Evolutionary conservation across 2,888 invertebrate species (phyloP).

Genomic region (Rhagophthalmus giganteus): DNA sequence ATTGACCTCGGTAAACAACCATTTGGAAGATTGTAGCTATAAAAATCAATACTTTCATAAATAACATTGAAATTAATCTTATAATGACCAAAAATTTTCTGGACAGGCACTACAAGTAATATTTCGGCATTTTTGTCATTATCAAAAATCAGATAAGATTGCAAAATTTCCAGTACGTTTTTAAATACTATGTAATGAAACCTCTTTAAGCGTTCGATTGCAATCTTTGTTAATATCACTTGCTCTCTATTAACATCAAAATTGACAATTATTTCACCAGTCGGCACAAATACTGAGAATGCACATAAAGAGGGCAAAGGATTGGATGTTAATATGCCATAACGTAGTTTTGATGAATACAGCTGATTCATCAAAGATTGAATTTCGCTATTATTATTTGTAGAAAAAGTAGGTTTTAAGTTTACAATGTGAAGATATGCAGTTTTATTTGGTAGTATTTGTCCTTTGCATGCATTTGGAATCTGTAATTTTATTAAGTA

Average conservation of each 20-base stretch:
- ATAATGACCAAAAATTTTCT: conserved; percentile 38
- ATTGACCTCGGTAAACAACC: too few relatives aligned
- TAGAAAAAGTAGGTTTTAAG: conserved; percentile 59
- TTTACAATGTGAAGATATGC: conserved; percentile 63
- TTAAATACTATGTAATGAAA: conserved; percentile 79
- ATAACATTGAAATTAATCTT: conserved; percentile 68
- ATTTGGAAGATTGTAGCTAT: too few relatives aligned
- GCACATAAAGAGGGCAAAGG: conserved; percentile 63
- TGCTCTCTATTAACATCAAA: conserved; percentile 59
- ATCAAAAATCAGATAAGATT: conserved; percentile 62
- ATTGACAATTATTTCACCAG: conserved; percentile 62
- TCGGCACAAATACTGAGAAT: conserved; percentile 75
- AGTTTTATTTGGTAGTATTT: conserved; percentile 45
- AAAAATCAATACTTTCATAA: conserved; percentile 52
- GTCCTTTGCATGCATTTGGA: conserved; percentile 40
- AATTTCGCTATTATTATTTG: conserved; percentile 54
- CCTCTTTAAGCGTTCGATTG: conserved; percentile 60
- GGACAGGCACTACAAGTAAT: conserved; percentile 42
- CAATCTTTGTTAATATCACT: conserved; percentile 53
- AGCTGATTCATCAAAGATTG: conserved; percentile 60
- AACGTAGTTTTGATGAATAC: conserved; percentile 59
- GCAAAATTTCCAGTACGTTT: conserved; percentile 67
- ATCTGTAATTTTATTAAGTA: too few relatives aligned
- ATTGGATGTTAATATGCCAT: conserved; percentile 66
- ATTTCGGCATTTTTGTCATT: conserved; percentile 58